Evolutionary conservation across 64 coral and sea anemone genomes (phyloP).

Genomic region (Pachyseris speciosa): DNA sequence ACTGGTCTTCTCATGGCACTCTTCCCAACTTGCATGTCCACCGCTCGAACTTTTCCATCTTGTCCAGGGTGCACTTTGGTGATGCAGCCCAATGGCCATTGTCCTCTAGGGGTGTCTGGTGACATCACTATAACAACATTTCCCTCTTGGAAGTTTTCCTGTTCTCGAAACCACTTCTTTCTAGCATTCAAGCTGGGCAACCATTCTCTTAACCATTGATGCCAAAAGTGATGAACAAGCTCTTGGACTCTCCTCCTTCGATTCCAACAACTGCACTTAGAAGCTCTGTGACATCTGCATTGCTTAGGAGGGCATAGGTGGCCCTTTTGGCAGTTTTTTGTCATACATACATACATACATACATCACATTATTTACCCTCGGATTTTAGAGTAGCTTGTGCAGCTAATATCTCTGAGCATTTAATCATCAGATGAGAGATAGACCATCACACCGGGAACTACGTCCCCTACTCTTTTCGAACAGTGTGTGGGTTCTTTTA

Average conservation of each 20-base stretch:
- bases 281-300: background rate
- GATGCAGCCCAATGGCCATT: conserved; percentile 22
- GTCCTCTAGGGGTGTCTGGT: conserved; percentile 13
- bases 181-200: conserved; percentile 11
- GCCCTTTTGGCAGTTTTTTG: conserved; percentile 28
- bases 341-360: too few relatives aligned
- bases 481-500: too few relatives aligned
- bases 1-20: conserved; percentile 16
- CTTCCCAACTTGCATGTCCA: conserved; percentile 23
- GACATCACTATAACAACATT: conserved; percentile 29
- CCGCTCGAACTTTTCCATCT: conserved; percentile 32
- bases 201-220: conserved; percentile 33
- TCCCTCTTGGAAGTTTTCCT: conserved; percentile 4
- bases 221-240: conserved; percentile 39
- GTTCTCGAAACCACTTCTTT: conserved; percentile 5
- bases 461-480: too few relatives aligned
- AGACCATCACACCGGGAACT: too few relatives aligned
- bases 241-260: conserved; percentile 33
- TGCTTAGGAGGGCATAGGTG: background rate
- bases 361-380: too few relatives aligned
- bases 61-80: background rate
- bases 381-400: too few relatives aligned
- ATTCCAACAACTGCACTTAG: conserved; percentile 35
- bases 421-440: too few relatives aligned
- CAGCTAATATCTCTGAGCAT: too few relatives aligned